A percentile compares a stretch with the other conserved stretches of the same genome.
Evolutionary conservation across 2,113 vertebrate genomes (phyloP).

Genomic region (Bubo bubo): DNA sequence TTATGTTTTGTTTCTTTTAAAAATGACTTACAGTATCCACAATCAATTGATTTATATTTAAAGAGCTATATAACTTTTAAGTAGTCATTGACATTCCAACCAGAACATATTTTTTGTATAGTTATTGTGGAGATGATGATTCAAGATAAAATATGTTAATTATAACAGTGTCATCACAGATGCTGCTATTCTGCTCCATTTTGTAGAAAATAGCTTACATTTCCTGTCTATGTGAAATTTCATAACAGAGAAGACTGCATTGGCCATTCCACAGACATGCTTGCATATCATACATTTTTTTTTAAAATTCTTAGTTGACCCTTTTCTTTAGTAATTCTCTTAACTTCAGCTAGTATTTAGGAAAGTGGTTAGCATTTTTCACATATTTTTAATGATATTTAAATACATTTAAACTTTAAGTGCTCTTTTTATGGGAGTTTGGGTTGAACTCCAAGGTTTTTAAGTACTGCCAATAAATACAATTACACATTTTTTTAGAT

Average conservation of each 20-base stretch:
- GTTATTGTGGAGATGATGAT: not conserved
- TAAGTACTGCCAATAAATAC: not conserved
- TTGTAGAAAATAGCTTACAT: not conserved
- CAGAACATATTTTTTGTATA: not conserved
- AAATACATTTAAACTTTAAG: not conserved
- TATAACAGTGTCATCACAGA: not conserved
- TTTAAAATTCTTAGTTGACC: not conserved
- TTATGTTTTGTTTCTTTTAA: not conserved
- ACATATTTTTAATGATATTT: not conserved
- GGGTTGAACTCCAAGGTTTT: not conserved
- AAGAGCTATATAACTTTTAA: not conserved
- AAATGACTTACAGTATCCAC: not conserved
- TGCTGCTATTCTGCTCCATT: not conserved
- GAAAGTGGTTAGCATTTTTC: not conserved
- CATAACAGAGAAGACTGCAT: not conserved
- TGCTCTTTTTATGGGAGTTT: not conserved
- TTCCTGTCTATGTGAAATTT: not conserved
- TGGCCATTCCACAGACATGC: not conserved
- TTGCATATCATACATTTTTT: not conserved
- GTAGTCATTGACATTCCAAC: not conserved
- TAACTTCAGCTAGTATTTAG: not conserved
- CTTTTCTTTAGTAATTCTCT: not conserved
- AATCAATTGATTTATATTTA: not conserved
- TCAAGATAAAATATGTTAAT: not conserved
- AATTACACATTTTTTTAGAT: not conserved